Conservation (phyloP, 2,113 vertebrate genomes). For the Antigone vipio region DNA sequence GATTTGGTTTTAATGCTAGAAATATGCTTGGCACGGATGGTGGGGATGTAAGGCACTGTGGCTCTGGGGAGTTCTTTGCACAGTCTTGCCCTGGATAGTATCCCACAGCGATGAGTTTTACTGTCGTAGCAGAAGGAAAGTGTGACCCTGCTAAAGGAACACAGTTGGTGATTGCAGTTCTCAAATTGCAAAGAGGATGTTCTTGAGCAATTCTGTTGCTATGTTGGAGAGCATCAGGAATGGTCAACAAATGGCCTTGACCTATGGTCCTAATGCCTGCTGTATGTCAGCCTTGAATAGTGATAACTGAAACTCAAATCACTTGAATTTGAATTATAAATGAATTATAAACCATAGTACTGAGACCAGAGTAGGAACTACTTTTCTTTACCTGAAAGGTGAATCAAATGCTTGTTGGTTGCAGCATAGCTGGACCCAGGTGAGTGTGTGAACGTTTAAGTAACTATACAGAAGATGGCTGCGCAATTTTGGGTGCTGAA, state of each 20-base stretch:
- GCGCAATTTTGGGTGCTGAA: background rate
- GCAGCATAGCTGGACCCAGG: background rate
- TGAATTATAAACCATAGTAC: background rate
- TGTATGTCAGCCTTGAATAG: background rate
- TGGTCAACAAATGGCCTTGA: background rate
- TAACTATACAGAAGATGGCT: background rate
- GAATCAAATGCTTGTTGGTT: background rate
- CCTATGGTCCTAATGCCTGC: background rate
- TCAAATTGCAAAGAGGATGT: background rate
- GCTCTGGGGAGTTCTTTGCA: background rate
- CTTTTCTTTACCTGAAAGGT: background rate
- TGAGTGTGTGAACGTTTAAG: background rate
- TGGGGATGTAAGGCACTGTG: background rate
- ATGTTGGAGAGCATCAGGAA: background rate
- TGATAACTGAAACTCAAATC: background rate
- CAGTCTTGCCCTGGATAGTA: background rate
- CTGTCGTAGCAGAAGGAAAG: background rate
- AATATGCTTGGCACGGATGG: background rate
- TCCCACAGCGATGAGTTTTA: background rate
- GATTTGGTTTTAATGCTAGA: background rate
- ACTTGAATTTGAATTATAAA: background rate
- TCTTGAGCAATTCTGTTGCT: slow-evolving; percentile 2
- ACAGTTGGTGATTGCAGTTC: background rate
- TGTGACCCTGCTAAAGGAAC: background rate
- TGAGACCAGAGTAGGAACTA: background rate